phyloP scores from a whole-genome alignment of 2,797 vertebrate species.

The Lacerta agilis region DNA sequence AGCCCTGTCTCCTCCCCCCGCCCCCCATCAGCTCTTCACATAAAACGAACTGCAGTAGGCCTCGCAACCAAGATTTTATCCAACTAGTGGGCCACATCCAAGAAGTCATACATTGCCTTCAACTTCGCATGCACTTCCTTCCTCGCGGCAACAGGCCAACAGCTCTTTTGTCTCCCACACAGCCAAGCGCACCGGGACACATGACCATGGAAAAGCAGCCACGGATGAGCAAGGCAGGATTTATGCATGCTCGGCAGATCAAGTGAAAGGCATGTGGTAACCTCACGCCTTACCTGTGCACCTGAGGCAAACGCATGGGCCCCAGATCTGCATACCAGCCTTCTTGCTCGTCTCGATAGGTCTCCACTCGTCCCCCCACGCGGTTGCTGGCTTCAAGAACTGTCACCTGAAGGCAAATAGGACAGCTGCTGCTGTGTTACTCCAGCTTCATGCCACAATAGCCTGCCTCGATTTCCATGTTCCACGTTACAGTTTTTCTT shows the following conservation, averaged over 20 bases:
- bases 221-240: no score
- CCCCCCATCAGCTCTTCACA: not conserved
- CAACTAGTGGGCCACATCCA: no score
- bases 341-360: constrained; percentile 77
- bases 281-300: constrained; percentile 79
- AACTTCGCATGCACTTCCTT: not conserved
- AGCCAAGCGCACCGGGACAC: not conserved
- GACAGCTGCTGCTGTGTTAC: not conserved
- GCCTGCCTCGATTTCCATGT: not conserved
- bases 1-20: no score
- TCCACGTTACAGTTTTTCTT: no score
- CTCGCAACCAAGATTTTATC: not conserved
- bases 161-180: not conserved
- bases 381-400: constrained; percentile 82
- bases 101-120: not conserved
- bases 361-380: constrained; percentile 81
- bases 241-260: not conserved
- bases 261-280: not conserved
- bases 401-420: constrained; percentile 51
- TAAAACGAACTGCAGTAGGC: not conserved
- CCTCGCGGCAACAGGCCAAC: not conserved
- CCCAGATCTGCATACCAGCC: constrained; percentile 86
- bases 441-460: not conserved
- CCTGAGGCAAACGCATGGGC: constrained; percentile 83
- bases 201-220: no score